Evolutionary conservation across 2,888 invertebrate genomes (phyloP).

Genomic region (Callinectes sapidus): DNA sequence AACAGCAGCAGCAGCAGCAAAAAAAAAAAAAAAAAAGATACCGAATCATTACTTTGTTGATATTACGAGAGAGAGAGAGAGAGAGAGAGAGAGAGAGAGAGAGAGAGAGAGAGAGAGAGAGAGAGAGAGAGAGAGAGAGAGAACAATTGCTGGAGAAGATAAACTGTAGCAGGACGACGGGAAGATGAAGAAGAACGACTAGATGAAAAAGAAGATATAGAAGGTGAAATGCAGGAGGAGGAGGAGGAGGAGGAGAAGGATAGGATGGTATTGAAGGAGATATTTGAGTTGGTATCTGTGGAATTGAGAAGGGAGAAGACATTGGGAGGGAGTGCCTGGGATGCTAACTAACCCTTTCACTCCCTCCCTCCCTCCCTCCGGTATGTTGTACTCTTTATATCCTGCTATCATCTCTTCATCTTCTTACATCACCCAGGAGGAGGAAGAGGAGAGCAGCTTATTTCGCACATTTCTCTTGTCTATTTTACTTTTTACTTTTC

Average conservation of each 20-base stretch:
- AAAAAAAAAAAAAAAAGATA: neutral
- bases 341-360: too few relatives aligned
- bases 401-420: neutral
- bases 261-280: neutral
- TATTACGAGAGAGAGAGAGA: neutral
- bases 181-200: neutral
- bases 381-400: too few relatives aligned
- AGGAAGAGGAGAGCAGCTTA: neutral
- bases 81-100: conserved; percentile 36
- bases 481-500: neutral
- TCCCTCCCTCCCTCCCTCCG: too few relatives aligned
- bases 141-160: too few relatives aligned
- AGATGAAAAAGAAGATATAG: neutral
- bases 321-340: too few relatives aligned
- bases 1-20: neutral
- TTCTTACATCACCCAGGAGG: neutral
- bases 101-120: conserved; percentile 37
- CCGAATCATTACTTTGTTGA: neutral
- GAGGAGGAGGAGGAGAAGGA: neutral
- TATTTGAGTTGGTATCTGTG: neutral
- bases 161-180: neutral
- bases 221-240: neutral
- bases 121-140: conserved; percentile 7
- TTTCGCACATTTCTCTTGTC: neutral
- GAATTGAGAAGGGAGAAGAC: conserved; percentile 13